Evolutionary conservation across 53 echinoderm and acorn worm genomes (phyloP), one percentile per base, ranked within the genome.

Genomic region (Mesocentrotus franciscanus): DNA sequence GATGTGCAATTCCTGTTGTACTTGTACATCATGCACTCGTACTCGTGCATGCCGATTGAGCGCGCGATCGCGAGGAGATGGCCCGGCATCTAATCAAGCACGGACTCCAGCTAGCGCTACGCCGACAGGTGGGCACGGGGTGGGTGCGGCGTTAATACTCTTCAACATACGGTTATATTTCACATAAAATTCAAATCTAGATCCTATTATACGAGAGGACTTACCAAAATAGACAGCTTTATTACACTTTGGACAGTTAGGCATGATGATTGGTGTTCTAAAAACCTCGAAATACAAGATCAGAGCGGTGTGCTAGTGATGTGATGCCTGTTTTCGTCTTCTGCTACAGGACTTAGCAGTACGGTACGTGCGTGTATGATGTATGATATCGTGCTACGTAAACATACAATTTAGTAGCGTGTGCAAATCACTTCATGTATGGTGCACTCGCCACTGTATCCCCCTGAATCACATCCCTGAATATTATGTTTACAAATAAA

Each of bases 171-270:
- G 75, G 32, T 75, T 33, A 76, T 33, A 76, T 33, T 71, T 32
- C 76, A 33, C 76, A 76, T 34, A 9, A 4, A 75, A 22, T 75
- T 75, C 12, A 76, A 12, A 26, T 76, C 16, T 14, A 34, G 13
- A 76, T 76, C 12, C 11, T 7, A 10, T 26, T 32, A 76, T 33
- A 34, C 11, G 13, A 12, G 26, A 33, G 11, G 76, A 76, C 76
- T 76, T 33, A 76, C 76, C 76, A 16, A 76, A 76, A 76, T 76
- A 76, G 32, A 76, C 76, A 30, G 76, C 10, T 76, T 76, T 76
- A 33, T 10, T 76, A 9, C 76, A 76, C 76, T 76, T 76, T 12
- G 76, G 76, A 76, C 76, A 76, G 76, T 76, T 76, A 76, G 76
- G 76, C 76, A 76, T 76, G 76, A 33, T 76, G 76, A 10, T 76